Percentiles rank a stretch among this genome's conserved stretches.
Evolutionary conservation across 1,140 invertebrate species (phyloP).

Genomic region (Zaprionus davidi): DNA sequence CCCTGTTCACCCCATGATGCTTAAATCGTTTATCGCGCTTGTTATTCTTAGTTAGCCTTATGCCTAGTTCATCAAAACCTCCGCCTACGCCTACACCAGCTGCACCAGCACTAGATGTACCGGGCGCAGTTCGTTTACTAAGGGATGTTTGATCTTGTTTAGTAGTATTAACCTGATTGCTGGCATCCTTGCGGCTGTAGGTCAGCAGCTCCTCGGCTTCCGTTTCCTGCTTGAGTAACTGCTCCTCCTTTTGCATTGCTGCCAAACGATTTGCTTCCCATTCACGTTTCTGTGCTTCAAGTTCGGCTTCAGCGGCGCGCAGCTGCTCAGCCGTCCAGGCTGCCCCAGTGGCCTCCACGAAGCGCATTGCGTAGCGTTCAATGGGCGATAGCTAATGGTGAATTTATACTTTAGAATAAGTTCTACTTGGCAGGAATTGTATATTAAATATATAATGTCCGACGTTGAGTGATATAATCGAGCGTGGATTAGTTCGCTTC

Average conservation of each 20-base stretch:
- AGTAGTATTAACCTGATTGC: conserved; percentile 92
- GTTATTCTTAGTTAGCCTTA: conserved; percentile 41
- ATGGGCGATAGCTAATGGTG: conserved; percentile 92
- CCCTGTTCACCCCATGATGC: conserved; percentile 26
- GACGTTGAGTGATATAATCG: conserved; percentile 84
- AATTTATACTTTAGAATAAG: conserved; percentile 38
- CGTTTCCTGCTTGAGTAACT: conserved; percentile 89
- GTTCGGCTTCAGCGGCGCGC: conserved; percentile 94
- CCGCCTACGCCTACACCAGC: background rate
- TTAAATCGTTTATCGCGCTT: conserved; percentile 58
- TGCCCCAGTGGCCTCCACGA: conserved; percentile 94
- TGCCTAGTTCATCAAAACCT: conserved; percentile 23
- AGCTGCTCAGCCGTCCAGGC: conserved; percentile 93
- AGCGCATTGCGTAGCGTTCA: conserved; percentile 96
- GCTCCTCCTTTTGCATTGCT: conserved; percentile 87
- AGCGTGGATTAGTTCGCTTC: conserved; percentile 68
- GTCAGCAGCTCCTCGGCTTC: conserved; percentile 88
- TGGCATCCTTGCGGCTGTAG: conserved; percentile 89
- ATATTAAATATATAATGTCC: conserved; percentile 43
- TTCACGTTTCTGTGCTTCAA: conserved; percentile 95
- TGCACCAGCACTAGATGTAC: conserved; percentile 10
- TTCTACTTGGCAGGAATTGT: background rate
- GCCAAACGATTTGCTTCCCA: conserved; percentile 95
- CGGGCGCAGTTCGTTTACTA: conserved; percentile 29
- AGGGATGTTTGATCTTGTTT: conserved; percentile 63